Evolutionary conservation across 2,113 vertebrate genomes (phyloP).

Genomic region (Cnemophilus loriae): DNA sequence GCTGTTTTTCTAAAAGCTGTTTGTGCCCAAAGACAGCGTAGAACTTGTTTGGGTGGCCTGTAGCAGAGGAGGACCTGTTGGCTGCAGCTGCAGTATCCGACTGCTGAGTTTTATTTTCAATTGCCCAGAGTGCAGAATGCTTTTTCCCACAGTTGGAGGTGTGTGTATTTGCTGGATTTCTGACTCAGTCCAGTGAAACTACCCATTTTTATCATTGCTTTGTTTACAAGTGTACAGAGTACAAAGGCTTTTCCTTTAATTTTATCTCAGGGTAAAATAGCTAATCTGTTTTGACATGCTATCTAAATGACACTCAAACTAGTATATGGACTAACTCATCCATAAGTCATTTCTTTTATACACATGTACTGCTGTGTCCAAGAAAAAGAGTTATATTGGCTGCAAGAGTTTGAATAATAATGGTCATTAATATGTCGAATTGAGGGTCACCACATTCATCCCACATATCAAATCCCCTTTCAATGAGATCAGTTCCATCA

Average conservation of each 20-base stretch:
- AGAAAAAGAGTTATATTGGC: slow-evolving; percentile 84
- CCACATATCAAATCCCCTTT: slow-evolving; percentile 97
- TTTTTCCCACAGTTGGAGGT: neutral
- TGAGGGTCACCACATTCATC: slow-evolving; percentile 91
- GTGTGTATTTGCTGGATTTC: slow-evolving; percentile 7
- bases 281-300: slow-evolving; percentile 87
- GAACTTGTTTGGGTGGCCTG: neutral
- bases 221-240: slow-evolving; percentile 52
- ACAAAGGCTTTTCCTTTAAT: slow-evolving; percentile 61
- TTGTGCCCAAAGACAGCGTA: neutral
- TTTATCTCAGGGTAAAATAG: slow-evolving; percentile 64
- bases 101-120: neutral
- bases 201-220: slow-evolving; percentile 18
- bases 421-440: slow-evolving; percentile 91
- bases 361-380: slow-evolving; percentile 75
- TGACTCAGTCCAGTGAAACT: neutral
- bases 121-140: rapidly evolving
- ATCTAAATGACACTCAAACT: slow-evolving; percentile 82
- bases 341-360: slow-evolving; percentile 93
- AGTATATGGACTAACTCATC: slow-evolving; percentile 84
- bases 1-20: neutral
- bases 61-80: neutral
- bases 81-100: neutral
- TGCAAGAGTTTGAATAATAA: slow-evolving; percentile 89
- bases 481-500: slow-evolving; percentile 97